phyloP scores from a whole-genome alignment of 1,140 invertebrate species.

The Acromyrmex echinatior region DNA sequence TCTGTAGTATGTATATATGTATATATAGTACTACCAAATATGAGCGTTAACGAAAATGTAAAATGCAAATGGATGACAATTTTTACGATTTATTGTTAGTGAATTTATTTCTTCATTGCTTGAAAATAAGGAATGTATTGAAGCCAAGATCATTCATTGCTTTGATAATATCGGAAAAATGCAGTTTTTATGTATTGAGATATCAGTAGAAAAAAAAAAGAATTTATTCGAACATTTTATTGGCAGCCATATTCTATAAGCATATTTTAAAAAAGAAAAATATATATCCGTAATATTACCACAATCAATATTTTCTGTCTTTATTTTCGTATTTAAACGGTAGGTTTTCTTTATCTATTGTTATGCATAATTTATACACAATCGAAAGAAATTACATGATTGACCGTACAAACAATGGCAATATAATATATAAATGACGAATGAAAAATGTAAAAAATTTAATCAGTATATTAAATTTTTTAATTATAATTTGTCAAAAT shows the following conservation, averaged over 20 bases:
- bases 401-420: neutral
- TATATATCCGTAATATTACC: neutral
- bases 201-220: neutral
- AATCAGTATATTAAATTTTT: neutral
- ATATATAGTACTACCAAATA: neutral
- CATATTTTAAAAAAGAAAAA: neutral
- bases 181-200: neutral
- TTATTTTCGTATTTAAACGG: neutral
- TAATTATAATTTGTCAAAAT: neutral
- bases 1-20: neutral
- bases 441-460: neutral
- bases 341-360: neutral
- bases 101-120: neutral
- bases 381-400: neutral
- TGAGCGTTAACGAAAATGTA: neutral
- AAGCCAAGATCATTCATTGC: neutral
- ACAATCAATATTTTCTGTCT: neutral
- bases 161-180: constrained; percentile 11
- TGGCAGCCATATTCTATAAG: neutral
- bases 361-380: neutral
- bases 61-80: constrained; percentile 1
- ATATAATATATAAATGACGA: too few species aligned
- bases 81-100: neutral
- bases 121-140: neutral
- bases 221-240: constrained; percentile 7